These are phyloP conservation scores for Lagorchestes hirsutus DNA, from an alignment of 2,797 vertebrate genomes.

Conservation along the genomic window DNA sequence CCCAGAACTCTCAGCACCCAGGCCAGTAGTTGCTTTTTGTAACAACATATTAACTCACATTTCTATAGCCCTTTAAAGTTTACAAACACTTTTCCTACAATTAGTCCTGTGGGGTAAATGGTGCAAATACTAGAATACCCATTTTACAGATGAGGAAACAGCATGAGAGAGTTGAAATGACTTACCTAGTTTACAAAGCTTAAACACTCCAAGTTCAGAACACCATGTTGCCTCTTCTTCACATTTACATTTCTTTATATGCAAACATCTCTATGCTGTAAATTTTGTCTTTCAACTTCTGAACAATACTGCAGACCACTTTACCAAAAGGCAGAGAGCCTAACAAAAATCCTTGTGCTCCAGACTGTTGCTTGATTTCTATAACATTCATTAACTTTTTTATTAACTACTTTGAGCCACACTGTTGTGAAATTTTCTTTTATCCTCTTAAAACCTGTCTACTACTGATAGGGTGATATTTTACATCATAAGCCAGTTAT, in stretches of 20 bases:
- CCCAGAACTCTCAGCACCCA: not conserved
- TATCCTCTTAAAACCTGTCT: not conserved
- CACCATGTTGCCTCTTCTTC: not conserved
- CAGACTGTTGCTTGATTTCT: not conserved
- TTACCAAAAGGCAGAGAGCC: not conserved
- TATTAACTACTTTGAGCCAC: not conserved
- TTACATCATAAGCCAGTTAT: not conserved
- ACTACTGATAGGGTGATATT: not conserved
- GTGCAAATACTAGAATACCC: not conserved
- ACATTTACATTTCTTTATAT: not conserved
- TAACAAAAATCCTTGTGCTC: not conserved
- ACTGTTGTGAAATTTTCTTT: not conserved
- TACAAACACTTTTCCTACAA: not conserved
- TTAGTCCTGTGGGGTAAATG: not conserved
- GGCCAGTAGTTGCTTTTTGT: not conserved
- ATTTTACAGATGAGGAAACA: not conserved
- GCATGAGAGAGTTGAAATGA: not conserved
- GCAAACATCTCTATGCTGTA: not conserved
- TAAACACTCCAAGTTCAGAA: not conserved
- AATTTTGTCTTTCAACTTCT: not conserved
- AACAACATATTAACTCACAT: not conserved
- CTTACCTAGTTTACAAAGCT: not conserved
- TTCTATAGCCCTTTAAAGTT: not conserved
- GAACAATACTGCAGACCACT: not conserved
- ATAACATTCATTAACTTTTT: not conserved